Base-by-base conservation (phyloP, 2,888 invertebrate species). In the Craniophora ligustri region DNA sequence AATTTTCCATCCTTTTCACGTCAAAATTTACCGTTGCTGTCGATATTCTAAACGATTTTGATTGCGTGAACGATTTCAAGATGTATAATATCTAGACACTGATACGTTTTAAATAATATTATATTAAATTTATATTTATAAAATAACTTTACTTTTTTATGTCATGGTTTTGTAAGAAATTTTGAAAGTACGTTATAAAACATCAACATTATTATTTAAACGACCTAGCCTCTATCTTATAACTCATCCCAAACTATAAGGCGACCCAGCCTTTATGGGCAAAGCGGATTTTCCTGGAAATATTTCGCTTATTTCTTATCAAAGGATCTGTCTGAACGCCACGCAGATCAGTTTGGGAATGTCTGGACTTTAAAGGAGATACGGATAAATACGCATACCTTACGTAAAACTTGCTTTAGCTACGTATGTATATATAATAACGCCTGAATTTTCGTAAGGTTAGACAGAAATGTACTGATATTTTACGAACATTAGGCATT, bases 291-390 rank as follows among this genome's bases (percentile, higher is more conserved):
- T 48, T 2, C 14, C 1, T 14, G 16, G 30, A 42, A 39, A 28
- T 40, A 35, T 48, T 63, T 63, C 34, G 18, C 10, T 21, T 40
- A 61, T 61, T 63, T 47, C 13, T 48, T 35, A 48, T 64, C 42
- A 55, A 63, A 55, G 35, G 16, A 30, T 30, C 31, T 44, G 13
- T 23, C n/a, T 15, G 26, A 15, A 5, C 21, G 30, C 35, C 38
- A 55, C 42, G 42, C 10, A 21, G 21, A 40, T 31, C 34, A 16
- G 19, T 23, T 26, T 26, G 21, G n/a, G 23, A 54, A 47, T 54
- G 10, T 38, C 19, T 13, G 32, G 18, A 38, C 15, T 34, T 32
- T 18, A 14, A 26, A 40, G 8, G 13, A 18, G 21, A 51, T 14
- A 26, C 16, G 13, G 19, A 36, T 16, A 23, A 19, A 32, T 61